Conservation (phyloP, 2,113 vertebrate species). For the Tapirus terrestris region DNA sequence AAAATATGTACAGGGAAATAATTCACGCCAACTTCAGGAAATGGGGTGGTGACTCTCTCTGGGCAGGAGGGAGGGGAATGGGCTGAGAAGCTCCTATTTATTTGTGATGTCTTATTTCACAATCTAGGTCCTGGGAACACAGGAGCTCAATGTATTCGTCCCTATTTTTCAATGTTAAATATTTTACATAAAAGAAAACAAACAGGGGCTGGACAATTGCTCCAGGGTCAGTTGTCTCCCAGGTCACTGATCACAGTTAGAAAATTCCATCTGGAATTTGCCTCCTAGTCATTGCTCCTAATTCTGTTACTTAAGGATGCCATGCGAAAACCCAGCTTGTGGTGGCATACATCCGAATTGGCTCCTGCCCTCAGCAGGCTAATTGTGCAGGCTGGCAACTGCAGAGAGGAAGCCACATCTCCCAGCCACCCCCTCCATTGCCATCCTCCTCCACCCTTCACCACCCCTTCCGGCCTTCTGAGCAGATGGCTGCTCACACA, state of each 20-base stretch:
- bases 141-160: neutral
- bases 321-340: neutral
- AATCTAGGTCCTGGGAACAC: neutral
- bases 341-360: neutral
- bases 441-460: neutral
- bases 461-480: neutral
- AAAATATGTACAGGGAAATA: neutral
- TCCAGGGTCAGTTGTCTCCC: neutral
- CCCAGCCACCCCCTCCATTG: neutral
- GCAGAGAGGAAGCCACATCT: neutral
- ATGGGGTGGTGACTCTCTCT: neutral
- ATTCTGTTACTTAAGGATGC: neutral
- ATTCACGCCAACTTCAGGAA: neutral
- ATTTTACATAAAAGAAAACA: neutral
- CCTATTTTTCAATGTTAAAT: neutral
- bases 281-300: neutral
- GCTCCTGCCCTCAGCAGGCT: neutral
- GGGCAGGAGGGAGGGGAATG: neutral
- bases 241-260: neutral
- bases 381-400: neutral
- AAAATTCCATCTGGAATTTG: constrained; percentile 8
- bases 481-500: neutral
- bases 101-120: neutral
- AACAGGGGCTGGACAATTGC: neutral
- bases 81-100: neutral